Evolutionary conservation across 2,113 vertebrate genomes (phyloP), one percentile per base, ranked within the genome.

Genomic region (Cephalopholis sonnerati): DNA sequence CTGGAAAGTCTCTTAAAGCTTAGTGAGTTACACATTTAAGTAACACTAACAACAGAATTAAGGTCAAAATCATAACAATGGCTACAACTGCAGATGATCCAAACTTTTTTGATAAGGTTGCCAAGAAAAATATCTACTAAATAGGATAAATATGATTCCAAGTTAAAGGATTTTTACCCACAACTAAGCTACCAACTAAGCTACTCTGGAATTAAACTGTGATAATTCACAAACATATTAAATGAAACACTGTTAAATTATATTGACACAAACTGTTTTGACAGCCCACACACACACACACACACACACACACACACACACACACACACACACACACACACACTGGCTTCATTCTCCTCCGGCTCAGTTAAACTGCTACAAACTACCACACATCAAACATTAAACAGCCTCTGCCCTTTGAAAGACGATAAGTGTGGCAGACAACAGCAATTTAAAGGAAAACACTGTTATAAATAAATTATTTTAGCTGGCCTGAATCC

Each of bases 391-490:
- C 65, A 81, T 82, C 54, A 73, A 81, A 79, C 75, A 55, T 61
- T 70, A 36, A 81, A 50, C 68, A 62, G 70, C 75, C 46, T 78
- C 36, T 53, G 55, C 50, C 68, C 46, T 71, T 63, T 82, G 51
- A 83, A 72, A 72, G 75, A 80, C 7, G 55, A 73, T 65, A 64
- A 72, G 63, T 79, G 74, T 54, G 70, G 24, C 67, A 74, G 78
- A 75, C 63, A 77, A 75, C 53, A 32, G 71, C 50, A 25, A 68
- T 54, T 67, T 41, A 70, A 50, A 61, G 54, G 72, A 74, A 77
- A 80, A 54, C 39, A 39, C 62, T 36, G 7, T 27, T 44, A 77
- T 81, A 66, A 81, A 90, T 84, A 81, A 82, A 55, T 84, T 2
- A 82, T 86, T 69, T 73, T 10, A 44, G 32, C 29, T 82, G 85